Base-by-base conservation (phyloP, 2,797 vertebrate genomes). In the Sebastiscus tertius region DNA sequence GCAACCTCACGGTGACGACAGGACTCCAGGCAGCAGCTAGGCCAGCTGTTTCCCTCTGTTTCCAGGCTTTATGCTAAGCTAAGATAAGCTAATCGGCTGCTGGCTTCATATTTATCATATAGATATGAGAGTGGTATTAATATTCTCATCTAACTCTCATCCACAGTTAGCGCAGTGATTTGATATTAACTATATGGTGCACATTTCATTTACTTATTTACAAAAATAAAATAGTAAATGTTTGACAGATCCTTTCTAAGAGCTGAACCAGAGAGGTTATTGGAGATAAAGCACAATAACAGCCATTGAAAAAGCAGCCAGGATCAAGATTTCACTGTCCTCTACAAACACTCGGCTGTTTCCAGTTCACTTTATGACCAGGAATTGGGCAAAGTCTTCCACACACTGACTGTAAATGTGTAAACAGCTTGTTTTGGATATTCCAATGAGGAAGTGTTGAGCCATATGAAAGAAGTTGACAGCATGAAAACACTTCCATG, bases 361-460 rank as follows among this genome's bases (percentile, higher is more conserved):
- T 34, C 3, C 36, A 2, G 1, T 34, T 66, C 8, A 64, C 31
- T 76, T 72, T 61, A 69, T 61, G 39, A 49, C 3, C 16, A 27
- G 16, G 36, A 36, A 52, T 29, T 55, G 31, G 12, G 1, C 26
- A 62, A 70, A 62, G 56, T 68, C 20, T 26, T 56, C 12, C 0
- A 8, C 36, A 14, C 24, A 6, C 42, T 4, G 7, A 46, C 58
- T 69, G 55, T 63, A 36, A 85, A 79, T 59, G 20, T 49, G 63
- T 72, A 39, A 79, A 81, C 75, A 22, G 39, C 36, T 55, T 56
- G 66, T 78, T 83, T 81, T 55, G 64, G 34, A 75, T 46, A 18
- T 75, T 74, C 55, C 63, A 81, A 72, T 27, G 56, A 85, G 79
- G 79, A 87, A 76, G 73, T 77, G 54, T 36, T 65, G 22, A 55